These are phyloP conservation scores for Chaetops frenatus DNA, from an alignment of 2,113 vertebrate species.

Conservation along the genomic window DNA sequence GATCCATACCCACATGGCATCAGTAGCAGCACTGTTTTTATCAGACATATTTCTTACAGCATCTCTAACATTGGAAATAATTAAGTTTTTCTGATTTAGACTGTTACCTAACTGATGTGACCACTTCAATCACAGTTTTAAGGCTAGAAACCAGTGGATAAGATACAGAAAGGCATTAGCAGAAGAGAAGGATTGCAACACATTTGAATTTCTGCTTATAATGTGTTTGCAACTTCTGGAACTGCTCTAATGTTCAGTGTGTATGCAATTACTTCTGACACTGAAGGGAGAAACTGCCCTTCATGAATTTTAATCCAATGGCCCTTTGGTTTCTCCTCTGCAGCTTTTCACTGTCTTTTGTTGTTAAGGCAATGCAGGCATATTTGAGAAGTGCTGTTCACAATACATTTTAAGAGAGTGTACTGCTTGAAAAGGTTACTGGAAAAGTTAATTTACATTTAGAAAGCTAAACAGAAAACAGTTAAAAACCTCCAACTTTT, in stretches of 20 bases:
- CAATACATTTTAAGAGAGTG: conserved; percentile 2
- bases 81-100: not conserved
- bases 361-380: not conserved
- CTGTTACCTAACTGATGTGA: not conserved
- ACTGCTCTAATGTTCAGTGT: not conserved
- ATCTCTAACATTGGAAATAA: not conserved
- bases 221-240: conserved; percentile 8
- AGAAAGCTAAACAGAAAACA: not conserved
- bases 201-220: not conserved
- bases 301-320: conserved; percentile 44
- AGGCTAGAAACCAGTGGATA: not conserved
- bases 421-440: not conserved
- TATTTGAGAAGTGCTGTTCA: conserved; percentile 7
- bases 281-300: not conserved
- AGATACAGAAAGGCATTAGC: not conserved
- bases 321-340: conserved; percentile 2
- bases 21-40: not conserved
- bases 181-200: not conserved
- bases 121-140: not conserved
- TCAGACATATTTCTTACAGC: not conserved
- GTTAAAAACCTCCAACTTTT: not conserved
- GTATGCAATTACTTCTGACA: not conserved
- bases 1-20: not conserved
- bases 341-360: conserved; percentile 7
- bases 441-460: not conserved